Evolutionary conservation across 2,888 invertebrate species (phyloP).

Genomic region (Conistra vaccinii): DNA sequence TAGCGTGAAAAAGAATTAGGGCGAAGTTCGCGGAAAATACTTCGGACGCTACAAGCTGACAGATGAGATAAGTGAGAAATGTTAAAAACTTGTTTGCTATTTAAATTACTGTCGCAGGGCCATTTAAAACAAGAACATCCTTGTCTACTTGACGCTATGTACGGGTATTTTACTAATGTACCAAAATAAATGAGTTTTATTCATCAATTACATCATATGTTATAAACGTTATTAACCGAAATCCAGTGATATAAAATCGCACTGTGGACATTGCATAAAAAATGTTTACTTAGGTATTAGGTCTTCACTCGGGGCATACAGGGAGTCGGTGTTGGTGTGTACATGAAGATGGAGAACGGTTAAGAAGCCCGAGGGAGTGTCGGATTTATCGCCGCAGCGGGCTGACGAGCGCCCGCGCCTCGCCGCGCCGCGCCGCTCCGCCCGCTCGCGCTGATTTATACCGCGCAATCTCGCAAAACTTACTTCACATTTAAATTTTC

Average conservation of each 20-base stretch:
- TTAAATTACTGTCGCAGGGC: constrained; percentile 67
- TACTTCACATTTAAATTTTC: constrained; percentile 91
- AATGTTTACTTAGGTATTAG: constrained; percentile 58
- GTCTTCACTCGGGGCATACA: constrained; percentile 45
- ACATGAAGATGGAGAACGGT: constrained; percentile 86
- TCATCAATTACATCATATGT: neutral
- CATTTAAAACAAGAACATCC: constrained; percentile 51
- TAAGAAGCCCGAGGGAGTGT: constrained; percentile 87
- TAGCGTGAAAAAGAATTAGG: constrained; percentile 91
- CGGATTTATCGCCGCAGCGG: constrained; percentile 88
- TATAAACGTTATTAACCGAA: constrained; percentile 24
- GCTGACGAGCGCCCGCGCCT: constrained; percentile 81
- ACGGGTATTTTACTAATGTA: constrained; percentile 1
- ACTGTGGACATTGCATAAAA: constrained; percentile 58
- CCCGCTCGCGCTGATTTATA: constrained; percentile 88
- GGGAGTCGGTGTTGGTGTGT: constrained; percentile 69
- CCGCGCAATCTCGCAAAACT: constrained; percentile 90
- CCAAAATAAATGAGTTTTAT: neutral
- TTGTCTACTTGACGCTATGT: constrained; percentile 31
- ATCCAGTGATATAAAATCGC: constrained; percentile 33
- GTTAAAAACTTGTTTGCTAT: constrained; percentile 74
- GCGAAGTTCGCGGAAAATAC: constrained; percentile 86
- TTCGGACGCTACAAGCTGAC: constrained; percentile 81
- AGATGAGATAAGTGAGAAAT: constrained; percentile 82
- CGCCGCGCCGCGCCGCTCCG: constrained; percentile 73